A percentile compares a stretch with the other conserved stretches of the same genome.
Conservation (phyloP, 2,797 vertebrate genomes). For the Pogonophryne albipinna region DNA sequence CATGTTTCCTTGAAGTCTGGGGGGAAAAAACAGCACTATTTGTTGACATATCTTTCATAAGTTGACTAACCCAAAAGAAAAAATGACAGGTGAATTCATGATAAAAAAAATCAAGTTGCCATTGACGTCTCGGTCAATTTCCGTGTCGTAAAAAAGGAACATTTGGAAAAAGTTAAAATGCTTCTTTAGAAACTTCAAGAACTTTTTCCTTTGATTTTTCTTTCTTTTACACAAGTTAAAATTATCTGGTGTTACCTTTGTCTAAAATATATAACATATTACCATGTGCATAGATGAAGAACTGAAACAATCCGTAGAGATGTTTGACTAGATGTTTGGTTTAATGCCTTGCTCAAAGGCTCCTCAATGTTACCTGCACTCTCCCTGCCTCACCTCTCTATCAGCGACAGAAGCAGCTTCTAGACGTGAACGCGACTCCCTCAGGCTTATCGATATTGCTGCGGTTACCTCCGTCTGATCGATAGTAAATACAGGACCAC, state of each 20-base stretch:
- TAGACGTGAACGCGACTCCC: constrained; percentile 47
- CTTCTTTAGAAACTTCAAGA: no score
- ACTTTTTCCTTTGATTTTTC: neutral
- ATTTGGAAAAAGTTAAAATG: neutral
- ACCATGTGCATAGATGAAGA: neutral
- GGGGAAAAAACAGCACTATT: neutral
- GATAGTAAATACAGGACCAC: constrained; percentile 79
- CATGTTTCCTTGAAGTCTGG: neutral
- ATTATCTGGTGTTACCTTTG: neutral
- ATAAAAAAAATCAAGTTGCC: neutral
- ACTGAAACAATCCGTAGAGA: neutral
- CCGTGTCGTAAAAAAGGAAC: neutral
- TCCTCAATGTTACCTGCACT: neutral
- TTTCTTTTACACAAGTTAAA: neutral
- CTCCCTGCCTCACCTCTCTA: constrained; percentile 10
- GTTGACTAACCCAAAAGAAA: neutral
- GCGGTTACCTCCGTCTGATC: constrained; percentile 63
- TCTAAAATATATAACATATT: neutral
- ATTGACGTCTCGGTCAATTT: neutral
- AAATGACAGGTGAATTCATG: no score
- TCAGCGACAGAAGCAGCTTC: constrained; percentile 34
- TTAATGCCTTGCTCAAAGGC: constrained; percentile 7
- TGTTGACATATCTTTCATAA: neutral
- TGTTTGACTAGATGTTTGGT: neutral
- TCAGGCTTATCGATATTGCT: constrained; percentile 47